Base-by-base conservation (phyloP, 2,888 invertebrate species). In the Melitaea athalia region DNA sequence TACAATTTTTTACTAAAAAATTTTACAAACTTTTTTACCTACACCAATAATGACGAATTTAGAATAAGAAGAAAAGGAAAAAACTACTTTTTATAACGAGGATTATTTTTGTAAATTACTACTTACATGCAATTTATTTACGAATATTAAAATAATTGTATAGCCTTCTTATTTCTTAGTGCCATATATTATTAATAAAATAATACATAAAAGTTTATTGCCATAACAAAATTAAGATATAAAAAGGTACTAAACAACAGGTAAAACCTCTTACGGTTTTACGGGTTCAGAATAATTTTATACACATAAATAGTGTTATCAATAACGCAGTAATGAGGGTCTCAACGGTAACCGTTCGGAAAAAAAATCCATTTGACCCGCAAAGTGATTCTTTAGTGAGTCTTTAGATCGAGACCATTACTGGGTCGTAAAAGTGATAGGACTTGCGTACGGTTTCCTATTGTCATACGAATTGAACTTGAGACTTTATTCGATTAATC, bases 321-420 rank as follows among this genome's bases (percentile, higher is more conserved):
- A 47, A 55, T 33, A 47, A 55, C 43, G 7, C 17, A n/a, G n/a
- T 52, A 42, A n/a, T 55, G 15, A 45, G 24, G 47, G 55, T 47
- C 38, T 47, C 55, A 55, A 49, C 12, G 59, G n/a, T 11, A 50
- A 59, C 59, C 24, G 49, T 42, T 64, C 64, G 47, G 38, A 52
- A 50, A 43, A 59, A 59, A 43, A 59, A 59, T 59, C 65, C 59
- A 52, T 59, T 59, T 17, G 52, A 65, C 52, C 49, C 59, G 31
- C 55, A 45, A 55, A 45, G 63, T 45, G 45, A 63, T 43, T 31
- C 43, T 55, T 55, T 55, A 31, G 55, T 45, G 45, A 63, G 53
- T 31, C 43, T 55, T 55, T 55, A 31, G 55, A 24, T 63, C 53
- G 33, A 33, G 24, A 43, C 33, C 45, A 45, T 45, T 45, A 45